Base-by-base conservation (phyloP, 2,797 vertebrate species). In the Falco naumanni region DNA sequence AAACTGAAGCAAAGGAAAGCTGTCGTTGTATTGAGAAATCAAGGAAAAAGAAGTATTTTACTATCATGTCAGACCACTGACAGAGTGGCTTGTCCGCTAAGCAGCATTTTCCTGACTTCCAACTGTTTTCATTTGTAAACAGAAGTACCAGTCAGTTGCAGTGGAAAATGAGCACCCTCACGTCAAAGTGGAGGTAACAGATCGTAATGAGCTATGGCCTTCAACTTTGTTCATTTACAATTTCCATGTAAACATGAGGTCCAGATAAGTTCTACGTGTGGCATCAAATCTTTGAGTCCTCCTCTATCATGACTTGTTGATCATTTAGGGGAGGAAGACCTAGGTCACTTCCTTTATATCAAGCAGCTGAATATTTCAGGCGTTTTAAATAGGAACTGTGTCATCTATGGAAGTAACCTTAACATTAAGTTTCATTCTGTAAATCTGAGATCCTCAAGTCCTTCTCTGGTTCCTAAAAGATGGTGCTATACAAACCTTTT, bases 121-220 rank as follows among this genome's bases (percentile, higher is more conserved):
- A 80, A 45, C 75, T 50, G 84, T 83, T 94, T 84, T 81, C 41
- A 83, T 91, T 75, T 95, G 71, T 91, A 90, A 92, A 87, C 47
- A 76, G 69, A 94, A 47, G 37, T 92, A 64, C 33, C n/a, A 57
- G 84, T 64, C n/a, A 54, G 17, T 76, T 81, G 68, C 26, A 92
- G 78, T 0, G 4, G 71, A 87, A 93, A 95, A 89, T 63, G 22
- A 65, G 24, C 26, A 28, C 54, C 69, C 54, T 43, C 11, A n/a
- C 15, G 56, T 69, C 47, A 65, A 80, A 81, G 33, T 26, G 41
- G 24, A 86, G 25, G 41, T 37, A 86, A 71, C 9, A 69, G 50
- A 70, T 64, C 15, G 54, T 57, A 48, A 76, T 47, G 11, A 95
- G 19, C 28, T 39, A 22, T 26, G 87, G 48, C 22, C 60, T 82